Conservation (phyloP, 1,140 invertebrate genomes). For the Conopomorpha cramerella region DNA sequence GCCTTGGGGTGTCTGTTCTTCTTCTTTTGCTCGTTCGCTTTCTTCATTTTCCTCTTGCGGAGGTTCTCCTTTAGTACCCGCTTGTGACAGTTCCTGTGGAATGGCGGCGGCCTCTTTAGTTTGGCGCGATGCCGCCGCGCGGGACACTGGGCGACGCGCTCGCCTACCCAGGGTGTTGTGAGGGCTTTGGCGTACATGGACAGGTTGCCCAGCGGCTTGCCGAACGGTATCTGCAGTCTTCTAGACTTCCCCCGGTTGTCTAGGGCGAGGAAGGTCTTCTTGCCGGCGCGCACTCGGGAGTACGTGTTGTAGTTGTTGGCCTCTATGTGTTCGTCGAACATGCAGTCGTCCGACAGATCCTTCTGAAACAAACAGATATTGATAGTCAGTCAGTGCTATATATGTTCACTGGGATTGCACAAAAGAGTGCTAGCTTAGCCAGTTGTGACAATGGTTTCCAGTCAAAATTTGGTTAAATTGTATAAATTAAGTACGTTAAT, state of each 20-base stretch:
- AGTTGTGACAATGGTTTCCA: too few relatives aligned
- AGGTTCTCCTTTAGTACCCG: conserved; percentile 39
- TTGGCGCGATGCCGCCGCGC: conserved; percentile 34
- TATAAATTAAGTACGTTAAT: too few relatives aligned
- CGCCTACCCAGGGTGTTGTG: conserved; percentile 62
- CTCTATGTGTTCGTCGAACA: conserved; percentile 84
- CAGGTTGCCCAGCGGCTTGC: conserved; percentile 70
- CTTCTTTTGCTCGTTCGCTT: conserved; percentile 44
- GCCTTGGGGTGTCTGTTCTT: conserved; percentile 42
- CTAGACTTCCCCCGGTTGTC: conserved; percentile 72
- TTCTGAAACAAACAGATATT: conserved; percentile 71
- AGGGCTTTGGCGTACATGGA: conserved; percentile 74
- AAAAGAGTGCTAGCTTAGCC: too few relatives aligned
- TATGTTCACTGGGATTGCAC: too few relatives aligned
- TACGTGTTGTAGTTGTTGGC: conserved; percentile 86
- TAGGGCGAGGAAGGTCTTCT: conserved; percentile 76
- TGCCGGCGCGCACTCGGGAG: conserved; percentile 70
- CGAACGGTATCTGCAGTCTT: conserved; percentile 69
- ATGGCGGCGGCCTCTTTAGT: conserved; percentile 36
- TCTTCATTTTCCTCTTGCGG: conserved; percentile 48
- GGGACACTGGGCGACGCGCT: conserved; percentile 24
- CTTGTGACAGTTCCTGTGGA: conserved; percentile 35
- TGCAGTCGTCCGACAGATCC: conserved; percentile 79
- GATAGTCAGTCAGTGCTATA: conserved; percentile 11
- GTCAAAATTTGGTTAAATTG: too few relatives aligned